phyloP scores from a whole-genome alignment of 2,113 vertebrate species.

The Lophotis ruficrista region DNA sequence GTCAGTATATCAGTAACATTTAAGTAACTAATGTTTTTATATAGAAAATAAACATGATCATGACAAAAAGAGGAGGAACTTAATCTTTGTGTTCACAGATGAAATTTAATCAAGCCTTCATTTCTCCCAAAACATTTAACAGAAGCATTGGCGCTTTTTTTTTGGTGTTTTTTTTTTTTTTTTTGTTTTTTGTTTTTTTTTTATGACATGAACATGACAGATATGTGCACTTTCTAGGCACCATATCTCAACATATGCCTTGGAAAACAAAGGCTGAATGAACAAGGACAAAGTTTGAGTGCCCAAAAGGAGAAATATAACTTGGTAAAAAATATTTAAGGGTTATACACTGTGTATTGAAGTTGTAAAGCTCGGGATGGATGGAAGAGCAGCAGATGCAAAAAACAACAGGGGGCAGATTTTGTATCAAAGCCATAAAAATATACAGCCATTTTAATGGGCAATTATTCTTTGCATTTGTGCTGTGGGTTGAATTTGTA shows the following conservation, averaged over 20 bases:
- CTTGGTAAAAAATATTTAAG: conserved; percentile 70
- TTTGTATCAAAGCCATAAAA: conserved; percentile 81
- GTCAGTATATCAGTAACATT: background rate
- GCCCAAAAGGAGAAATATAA: conserved; percentile 50
- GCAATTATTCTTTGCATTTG: conserved; percentile 83
- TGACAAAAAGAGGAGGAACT: background rate
- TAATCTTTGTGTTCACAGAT: background rate
- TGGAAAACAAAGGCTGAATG: conserved; percentile 50
- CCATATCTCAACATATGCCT: background rate
- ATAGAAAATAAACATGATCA: background rate
- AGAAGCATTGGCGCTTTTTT: background rate
- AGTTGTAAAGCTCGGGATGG: conserved; percentile 76
- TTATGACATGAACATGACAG: background rate
- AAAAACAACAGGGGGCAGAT: conserved; percentile 79
- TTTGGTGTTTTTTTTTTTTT: background rate
- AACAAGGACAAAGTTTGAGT: background rate
- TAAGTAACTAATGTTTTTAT: background rate
- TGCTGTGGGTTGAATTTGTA: conserved; percentile 73
- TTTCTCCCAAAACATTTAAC: conserved; percentile 1
- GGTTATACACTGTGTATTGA: conserved; percentile 69
- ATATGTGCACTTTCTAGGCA: background rate
- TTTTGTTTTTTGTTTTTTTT: background rate
- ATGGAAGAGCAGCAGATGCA: conserved; percentile 80
- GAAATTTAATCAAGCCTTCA: background rate
- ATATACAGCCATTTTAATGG: conserved; percentile 82